Percentiles rank a stretch among this genome's conserved stretches.
Evolutionary conservation across 2,113 vertebrate species (phyloP).

Genomic region (Corydoras maculifer): DNA sequence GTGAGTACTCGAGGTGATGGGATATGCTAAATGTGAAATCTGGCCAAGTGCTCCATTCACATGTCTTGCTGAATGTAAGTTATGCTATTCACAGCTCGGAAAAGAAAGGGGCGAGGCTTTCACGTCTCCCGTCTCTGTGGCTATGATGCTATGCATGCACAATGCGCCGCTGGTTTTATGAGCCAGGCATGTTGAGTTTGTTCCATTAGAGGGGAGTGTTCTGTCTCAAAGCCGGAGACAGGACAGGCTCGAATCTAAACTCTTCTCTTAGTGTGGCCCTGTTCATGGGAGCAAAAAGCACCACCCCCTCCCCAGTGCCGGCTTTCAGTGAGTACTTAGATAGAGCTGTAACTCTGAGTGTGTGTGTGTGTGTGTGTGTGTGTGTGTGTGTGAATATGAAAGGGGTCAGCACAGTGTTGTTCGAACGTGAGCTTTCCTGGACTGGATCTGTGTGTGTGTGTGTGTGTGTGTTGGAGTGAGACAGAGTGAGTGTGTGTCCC

Average conservation of each 20-base stretch:
- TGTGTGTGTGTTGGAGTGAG: conserved; percentile 27
- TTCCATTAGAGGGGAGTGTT: conserved; percentile 58
- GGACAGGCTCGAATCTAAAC: conserved; percentile 51
- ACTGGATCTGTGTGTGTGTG: conserved; percentile 18
- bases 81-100: conserved; percentile 20
- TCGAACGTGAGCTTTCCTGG: conserved; percentile 16
- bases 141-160: conserved; percentile 40
- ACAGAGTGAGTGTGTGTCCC: conserved; percentile 53
- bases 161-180: conserved; percentile 40
- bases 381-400: no score
- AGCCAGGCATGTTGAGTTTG: conserved; percentile 45
- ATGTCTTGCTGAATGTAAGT: conserved; percentile 12
- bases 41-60: conserved; percentile 24
- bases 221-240: conserved; percentile 57
- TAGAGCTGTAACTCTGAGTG: conserved; percentile 42
- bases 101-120: conserved; percentile 24
- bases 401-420: conserved; percentile 16
- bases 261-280: conserved; percentile 60
- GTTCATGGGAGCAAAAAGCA: conserved; percentile 54
- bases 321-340: conserved; percentile 39
- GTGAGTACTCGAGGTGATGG: conserved; percentile 63
- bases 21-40: conserved; percentile 13
- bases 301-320: conserved; percentile 47
- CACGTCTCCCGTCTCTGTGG: conserved; percentile 34
- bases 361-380: conserved; percentile 16